Evolutionary conservation across 2,113 vertebrate species (phyloP).

Genomic region (Corythaeola cristata): DNA sequence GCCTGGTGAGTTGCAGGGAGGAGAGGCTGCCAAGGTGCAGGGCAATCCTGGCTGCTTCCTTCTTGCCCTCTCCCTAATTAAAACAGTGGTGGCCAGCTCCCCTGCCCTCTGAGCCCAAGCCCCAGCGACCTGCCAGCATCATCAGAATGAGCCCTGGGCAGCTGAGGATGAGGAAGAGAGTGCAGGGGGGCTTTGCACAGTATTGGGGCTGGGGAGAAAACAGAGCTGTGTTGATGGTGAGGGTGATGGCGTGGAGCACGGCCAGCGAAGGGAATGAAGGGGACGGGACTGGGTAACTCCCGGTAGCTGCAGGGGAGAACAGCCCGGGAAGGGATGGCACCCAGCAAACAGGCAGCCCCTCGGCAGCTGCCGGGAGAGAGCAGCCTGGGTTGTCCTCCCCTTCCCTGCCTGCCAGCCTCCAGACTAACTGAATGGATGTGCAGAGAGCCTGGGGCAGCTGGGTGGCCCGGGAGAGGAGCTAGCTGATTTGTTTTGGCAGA

Average conservation of each 20-base stretch:
- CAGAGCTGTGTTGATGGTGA: not conserved
- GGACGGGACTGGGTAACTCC: not conserved
- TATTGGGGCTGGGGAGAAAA: rapidly evolving
- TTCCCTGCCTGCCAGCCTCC: not conserved
- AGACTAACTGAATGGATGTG: slow-evolving; percentile 9
- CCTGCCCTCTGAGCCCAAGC: not conserved
- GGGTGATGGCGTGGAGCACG: not conserved
- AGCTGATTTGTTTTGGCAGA: slow-evolving; percentile 52
- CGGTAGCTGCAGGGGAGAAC: not conserved
- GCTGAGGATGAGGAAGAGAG: not conserved
- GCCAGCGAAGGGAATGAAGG: not conserved
- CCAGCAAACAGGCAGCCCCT: not conserved
- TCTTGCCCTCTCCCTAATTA: not conserved
- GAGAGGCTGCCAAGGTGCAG: not conserved
- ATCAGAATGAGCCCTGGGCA: not conserved
- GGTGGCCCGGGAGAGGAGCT: not conserved
- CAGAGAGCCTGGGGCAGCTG: not conserved
- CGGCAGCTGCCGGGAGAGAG: not conserved
- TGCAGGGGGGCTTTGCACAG: not conserved
- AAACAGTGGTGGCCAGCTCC: not conserved
- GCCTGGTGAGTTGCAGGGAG: not conserved
- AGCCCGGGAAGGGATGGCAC: not conserved
- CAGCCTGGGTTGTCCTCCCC: not conserved
- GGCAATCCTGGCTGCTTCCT: not conserved
- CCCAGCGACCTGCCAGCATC: not conserved